Evolutionary conservation across 35 echinoderm and acorn worm genomes (phyloP).

Genomic region (Ophiothrix spiculata): DNA sequence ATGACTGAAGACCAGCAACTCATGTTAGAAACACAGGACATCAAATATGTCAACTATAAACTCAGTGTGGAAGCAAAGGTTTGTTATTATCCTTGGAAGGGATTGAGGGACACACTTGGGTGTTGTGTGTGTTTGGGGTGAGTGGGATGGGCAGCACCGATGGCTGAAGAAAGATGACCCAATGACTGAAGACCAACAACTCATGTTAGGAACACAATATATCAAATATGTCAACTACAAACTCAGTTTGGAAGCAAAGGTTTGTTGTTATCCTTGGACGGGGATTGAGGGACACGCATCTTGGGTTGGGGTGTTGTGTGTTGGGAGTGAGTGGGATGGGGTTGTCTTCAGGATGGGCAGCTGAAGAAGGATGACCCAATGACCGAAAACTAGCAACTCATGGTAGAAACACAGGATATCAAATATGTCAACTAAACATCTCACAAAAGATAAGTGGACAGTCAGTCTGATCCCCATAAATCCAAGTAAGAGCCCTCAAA

Average conservation of each 20-base stretch:
- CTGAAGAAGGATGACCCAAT: conserved; percentile 59
- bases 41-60: conserved; percentile 78
- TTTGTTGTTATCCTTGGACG: no score
- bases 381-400: conserved; percentile 51
- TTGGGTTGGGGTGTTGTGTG: no score
- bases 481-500: no score
- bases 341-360: conserved; percentile 67
- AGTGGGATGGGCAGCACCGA: conserved; percentile 78
- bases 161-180: conserved; percentile 54
- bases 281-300: no score
- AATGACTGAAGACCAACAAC: conserved; percentile 54
- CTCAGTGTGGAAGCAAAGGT: conserved; percentile 79
- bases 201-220: conserved; percentile 82
- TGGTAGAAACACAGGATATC: conserved; percentile 86
- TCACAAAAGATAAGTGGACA: no score
- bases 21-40: conserved; percentile 83
- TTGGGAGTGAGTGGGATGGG: no score
- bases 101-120: no score
- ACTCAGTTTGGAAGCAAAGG: conserved; percentile 74
- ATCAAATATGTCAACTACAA: conserved; percentile 77
- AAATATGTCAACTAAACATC: conserved; percentile 72
- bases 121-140: no score
- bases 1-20: conserved; percentile 57
- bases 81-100: no score
- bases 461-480: no score